Evolutionary conservation across 2,797 vertebrate genomes (phyloP).

Genomic region (Serranus cabrilla): DNA sequence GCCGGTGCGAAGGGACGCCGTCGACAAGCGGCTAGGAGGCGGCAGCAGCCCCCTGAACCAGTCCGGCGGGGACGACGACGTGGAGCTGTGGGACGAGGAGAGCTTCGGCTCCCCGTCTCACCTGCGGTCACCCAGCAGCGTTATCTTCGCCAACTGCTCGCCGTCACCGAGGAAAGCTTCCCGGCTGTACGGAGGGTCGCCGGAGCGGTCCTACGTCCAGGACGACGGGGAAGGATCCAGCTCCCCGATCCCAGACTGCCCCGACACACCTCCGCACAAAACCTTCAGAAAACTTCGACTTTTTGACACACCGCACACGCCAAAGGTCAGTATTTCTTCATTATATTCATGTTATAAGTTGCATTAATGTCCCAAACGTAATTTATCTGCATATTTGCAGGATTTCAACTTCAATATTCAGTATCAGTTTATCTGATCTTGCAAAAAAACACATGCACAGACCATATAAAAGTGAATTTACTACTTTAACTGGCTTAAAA

Average conservation of each 20-base stretch:
- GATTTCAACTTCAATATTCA: too few relatives aligned
- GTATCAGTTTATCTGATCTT: not conserved
- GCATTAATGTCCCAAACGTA: not conserved
- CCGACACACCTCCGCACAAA: conserved; percentile 96
- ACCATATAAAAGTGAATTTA: too few relatives aligned
- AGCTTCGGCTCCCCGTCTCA: conserved; percentile 90
- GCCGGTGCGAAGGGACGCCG: conserved; percentile 71
- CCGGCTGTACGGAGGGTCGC: conserved; percentile 79
- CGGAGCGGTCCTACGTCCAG: conserved; percentile 69
- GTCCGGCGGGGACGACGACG: conserved; percentile 75
- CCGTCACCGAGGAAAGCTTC: conserved; percentile 86
- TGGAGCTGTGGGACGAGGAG: conserved; percentile 93
- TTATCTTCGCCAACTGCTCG: conserved; percentile 83
- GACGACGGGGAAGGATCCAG: conserved; percentile 82
- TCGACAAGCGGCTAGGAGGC: conserved; percentile 64
- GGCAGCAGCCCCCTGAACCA: conserved; percentile 79
- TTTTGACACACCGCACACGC: conserved; percentile 97
- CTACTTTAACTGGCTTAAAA: too few relatives aligned
- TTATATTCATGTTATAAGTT: too few relatives aligned
- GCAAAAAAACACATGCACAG: too few relatives aligned
- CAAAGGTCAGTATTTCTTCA: conserved; percentile 88
- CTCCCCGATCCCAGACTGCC: conserved; percentile 91
- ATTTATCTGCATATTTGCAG: too few relatives aligned
- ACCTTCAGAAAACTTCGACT: conserved; percentile 96
- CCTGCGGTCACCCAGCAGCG: conserved; percentile 80